A percentile compares a stretch with the other conserved stretches of the same genome.
These are phyloP conservation scores for Catonia carolina DNA, from an alignment of 2,888 invertebrate species.

Conservation along the genomic window DNA sequence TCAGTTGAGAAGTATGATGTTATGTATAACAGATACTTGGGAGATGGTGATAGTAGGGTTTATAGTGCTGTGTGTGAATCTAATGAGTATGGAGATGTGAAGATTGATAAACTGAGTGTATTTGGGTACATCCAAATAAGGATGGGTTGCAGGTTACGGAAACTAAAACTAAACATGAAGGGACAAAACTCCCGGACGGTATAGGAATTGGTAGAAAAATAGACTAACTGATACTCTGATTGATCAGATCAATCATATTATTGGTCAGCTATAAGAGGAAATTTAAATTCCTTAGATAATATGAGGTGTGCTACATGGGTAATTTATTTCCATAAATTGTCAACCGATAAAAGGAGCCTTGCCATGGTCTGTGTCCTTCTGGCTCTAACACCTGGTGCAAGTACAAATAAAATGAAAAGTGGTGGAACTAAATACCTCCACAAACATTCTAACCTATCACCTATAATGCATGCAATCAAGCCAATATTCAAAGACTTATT, in stretches of 20 bases:
- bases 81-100: not conserved
- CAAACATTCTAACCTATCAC: too few relatives aligned
- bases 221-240: slow-evolving; percentile 2
- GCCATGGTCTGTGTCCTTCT: slow-evolving; percentile 5
- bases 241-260: slow-evolving; percentile 6
- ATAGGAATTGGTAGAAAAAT: not conserved
- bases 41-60: too few relatives aligned
- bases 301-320: not conserved
- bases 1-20: too few relatives aligned
- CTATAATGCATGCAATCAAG: too few relatives aligned
- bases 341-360: too few relatives aligned
- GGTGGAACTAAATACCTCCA: too few relatives aligned
- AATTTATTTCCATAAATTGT: too few relatives aligned
- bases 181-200: not conserved
- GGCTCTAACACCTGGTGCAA: slow-evolving; percentile 4
- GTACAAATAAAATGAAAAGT: slow-evolving; percentile 1
- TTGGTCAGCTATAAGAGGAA: not conserved
- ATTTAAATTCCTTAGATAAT: not conserved
- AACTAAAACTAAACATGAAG: slow-evolving; percentile 3
- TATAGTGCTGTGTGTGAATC: not conserved
- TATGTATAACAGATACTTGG: too few relatives aligned
- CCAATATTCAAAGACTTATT: not conserved
- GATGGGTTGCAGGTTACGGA: slow-evolving; percentile 1
- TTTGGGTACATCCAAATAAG: slow-evolving; percentile 1
- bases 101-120: too few relatives aligned